Evolutionary conservation across 2,113 vertebrate genomes (phyloP).

Genomic region (Semicossyphus pulcher): DNA sequence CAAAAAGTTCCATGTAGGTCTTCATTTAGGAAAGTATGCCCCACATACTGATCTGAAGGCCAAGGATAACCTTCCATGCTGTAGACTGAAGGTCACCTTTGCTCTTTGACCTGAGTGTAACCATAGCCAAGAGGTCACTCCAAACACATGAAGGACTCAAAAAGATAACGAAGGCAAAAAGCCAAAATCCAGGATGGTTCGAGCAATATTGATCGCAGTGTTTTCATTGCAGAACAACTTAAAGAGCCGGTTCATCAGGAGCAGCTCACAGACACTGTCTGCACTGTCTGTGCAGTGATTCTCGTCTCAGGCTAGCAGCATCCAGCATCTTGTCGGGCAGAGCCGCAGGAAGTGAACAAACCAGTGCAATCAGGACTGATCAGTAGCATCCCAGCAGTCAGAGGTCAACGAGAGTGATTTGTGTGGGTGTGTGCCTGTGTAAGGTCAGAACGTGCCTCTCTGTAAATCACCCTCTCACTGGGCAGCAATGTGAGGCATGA

Average conservation of each 20-base stretch:
- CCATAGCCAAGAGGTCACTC: too few relatives aligned
- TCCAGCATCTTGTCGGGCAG: constrained; percentile 16
- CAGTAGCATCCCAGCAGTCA: constrained; percentile 36
- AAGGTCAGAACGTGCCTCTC: constrained; percentile 50
- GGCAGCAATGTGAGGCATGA: constrained; percentile 61
- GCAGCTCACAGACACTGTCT: not conserved
- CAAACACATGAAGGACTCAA: too few relatives aligned
- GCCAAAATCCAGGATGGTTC: too few relatives aligned
- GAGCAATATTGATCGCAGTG: not conserved
- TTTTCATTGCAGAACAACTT: not conserved
- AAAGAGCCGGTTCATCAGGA: not conserved
- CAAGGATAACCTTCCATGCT: too few relatives aligned
- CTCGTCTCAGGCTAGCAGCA: constrained; percentile 11
- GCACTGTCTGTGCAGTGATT: not conserved
- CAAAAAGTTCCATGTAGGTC: too few relatives aligned
- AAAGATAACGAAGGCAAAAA: too few relatives aligned
- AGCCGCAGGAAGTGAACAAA: not conserved
- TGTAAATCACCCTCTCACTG: constrained; percentile 54
- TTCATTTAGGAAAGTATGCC: too few relatives aligned
- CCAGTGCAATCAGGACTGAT: constrained; percentile 51
- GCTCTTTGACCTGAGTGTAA: too few relatives aligned
- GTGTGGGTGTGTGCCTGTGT: constrained; percentile 45
- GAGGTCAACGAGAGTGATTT: constrained; percentile 56
- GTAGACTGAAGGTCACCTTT: too few relatives aligned
- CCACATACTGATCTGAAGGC: not conserved